Conservation (phyloP, 64 coral and sea anemone species). For the Astreopora myriophthalma region DNA sequence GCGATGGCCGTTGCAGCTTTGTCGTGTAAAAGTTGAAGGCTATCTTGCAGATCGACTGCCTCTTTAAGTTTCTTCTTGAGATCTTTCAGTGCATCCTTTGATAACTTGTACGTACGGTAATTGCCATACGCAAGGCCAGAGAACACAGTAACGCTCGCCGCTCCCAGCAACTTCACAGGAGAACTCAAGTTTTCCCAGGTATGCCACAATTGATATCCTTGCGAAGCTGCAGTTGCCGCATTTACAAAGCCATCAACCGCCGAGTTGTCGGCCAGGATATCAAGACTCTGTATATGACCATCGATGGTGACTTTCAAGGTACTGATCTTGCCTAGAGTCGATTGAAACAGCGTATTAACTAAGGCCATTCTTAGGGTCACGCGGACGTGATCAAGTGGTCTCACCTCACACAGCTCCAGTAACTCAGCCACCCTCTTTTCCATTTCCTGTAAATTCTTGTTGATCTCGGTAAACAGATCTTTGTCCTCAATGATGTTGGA, state of each 20-base stretch:
- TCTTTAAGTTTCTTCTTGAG: conserved; percentile 68
- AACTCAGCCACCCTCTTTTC: conserved; percentile 67
- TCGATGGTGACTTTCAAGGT: conserved; percentile 60
- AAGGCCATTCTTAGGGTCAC: conserved; percentile 36
- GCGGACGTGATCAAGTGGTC: conserved; percentile 1
- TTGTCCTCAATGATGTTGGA: conserved; percentile 35
- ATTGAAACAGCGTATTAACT: conserved; percentile 63
- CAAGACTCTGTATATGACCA: conserved; percentile 78
- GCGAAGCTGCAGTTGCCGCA: conserved; percentile 16
- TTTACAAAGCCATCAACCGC: conserved; percentile 64
- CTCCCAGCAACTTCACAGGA: conserved; percentile 3
- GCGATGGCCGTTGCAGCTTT: conserved; percentile 22
- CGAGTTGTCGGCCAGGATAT: conserved; percentile 60
- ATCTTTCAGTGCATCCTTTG: conserved; percentile 49
- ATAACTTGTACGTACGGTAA: conserved; percentile 17
- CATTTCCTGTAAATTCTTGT: conserved; percentile 42
- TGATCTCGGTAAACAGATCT: conserved; percentile 34
- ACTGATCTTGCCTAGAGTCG: conserved; percentile 64
- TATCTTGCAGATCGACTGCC: conserved; percentile 27
- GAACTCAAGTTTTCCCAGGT: conserved; percentile 54
- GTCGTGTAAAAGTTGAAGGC: conserved; percentile 59
- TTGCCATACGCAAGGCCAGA: not conserved
- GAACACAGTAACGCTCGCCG: conserved; percentile 36
- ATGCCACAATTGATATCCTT: conserved; percentile 73
- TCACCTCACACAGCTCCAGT: conserved; percentile 57